phyloP scores from a whole-genome alignment of 1,140 invertebrate genomes.

The Nomia melanderi region DNA sequence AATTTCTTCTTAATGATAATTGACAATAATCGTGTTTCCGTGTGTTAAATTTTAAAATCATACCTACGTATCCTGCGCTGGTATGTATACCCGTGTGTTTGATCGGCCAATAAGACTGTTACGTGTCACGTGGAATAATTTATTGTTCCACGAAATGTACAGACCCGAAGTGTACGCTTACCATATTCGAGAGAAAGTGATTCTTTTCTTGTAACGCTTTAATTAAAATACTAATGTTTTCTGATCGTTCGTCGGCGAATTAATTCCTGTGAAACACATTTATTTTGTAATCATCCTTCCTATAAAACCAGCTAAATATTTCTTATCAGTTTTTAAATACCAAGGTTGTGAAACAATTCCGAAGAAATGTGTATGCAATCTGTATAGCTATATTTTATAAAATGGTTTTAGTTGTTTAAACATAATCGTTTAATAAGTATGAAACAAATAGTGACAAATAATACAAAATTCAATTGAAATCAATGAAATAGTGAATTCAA shows the following conservation, averaged over 20 bases:
- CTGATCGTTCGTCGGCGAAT: background rate
- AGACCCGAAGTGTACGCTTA: background rate
- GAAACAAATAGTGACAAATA: background rate
- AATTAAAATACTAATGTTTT: background rate
- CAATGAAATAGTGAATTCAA: too few species aligned
- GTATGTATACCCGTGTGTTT: background rate
- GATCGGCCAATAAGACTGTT: background rate
- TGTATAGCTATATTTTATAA: background rate
- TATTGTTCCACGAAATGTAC: background rate
- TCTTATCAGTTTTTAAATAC: background rate
- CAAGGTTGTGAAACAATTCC: background rate
- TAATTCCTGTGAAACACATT: background rate
- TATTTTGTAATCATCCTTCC: background rate
- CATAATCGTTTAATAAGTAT: background rate
- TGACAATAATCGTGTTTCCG: background rate
- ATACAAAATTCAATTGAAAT: background rate
- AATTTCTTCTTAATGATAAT: constrained; percentile 5
- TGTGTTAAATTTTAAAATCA: background rate
- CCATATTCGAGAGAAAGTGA: background rate
- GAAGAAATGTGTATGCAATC: background rate
- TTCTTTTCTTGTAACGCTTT: too few species aligned
- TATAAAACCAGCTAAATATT: background rate
- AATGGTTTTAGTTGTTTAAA: background rate
- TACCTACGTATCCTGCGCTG: background rate
- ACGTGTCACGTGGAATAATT: constrained; percentile 12